Conservation (phyloP, 2,113 vertebrate species). For the Cochlearius cochlearius region DNA sequence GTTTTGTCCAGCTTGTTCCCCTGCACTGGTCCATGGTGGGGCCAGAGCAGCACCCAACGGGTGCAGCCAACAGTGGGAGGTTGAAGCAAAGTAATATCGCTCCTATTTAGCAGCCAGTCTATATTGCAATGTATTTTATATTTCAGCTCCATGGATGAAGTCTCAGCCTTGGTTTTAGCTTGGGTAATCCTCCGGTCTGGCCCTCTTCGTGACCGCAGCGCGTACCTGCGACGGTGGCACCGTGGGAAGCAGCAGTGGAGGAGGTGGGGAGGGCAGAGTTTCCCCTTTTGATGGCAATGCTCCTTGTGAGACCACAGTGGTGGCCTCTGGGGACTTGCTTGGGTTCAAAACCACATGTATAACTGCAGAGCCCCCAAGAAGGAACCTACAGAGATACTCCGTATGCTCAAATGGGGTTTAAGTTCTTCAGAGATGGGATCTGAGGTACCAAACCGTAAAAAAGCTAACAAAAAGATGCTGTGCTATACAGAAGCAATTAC, state of each 20-base stretch:
- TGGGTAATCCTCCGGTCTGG: neutral
- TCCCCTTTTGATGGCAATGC: neutral
- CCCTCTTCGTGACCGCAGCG: rapidly evolving
- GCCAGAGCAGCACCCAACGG: neutral
- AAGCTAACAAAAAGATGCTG: neutral
- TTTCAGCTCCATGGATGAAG: neutral
- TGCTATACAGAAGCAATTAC: neutral
- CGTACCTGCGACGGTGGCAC: rapidly evolving
- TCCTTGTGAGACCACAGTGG: neutral
- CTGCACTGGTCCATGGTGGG: neutral
- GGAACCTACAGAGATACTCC: neutral
- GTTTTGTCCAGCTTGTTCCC: neutral
- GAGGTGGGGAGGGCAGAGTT: neutral
- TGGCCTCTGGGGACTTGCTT: neutral
- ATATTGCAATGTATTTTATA: neutral
- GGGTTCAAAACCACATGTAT: rapidly evolving
- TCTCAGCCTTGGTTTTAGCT: neutral
- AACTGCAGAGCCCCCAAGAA: neutral
- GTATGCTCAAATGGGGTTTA: neutral
- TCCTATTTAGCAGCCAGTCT: neutral
- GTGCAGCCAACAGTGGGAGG: neutral
- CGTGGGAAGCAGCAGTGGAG: neutral
- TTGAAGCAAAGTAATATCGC: neutral
- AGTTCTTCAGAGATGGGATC: neutral
- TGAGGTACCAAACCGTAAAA: neutral